Conservation (phyloP, 2,797 vertebrate species). For the Botia almorhae region DNA sequence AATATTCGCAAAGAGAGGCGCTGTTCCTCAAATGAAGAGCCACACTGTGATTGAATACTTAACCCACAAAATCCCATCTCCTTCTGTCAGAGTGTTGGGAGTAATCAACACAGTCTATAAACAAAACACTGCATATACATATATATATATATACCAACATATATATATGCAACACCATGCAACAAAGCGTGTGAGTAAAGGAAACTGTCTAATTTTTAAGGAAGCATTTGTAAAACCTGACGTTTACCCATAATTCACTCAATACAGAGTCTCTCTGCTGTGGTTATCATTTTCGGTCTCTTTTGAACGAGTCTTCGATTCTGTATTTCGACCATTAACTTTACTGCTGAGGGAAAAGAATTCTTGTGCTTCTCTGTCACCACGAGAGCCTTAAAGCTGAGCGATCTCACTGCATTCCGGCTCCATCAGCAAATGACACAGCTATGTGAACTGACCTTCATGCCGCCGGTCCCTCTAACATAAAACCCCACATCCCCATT, state of each 20-base stretch:
- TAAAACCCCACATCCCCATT: slow-evolving; percentile 49
- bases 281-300: not conserved
- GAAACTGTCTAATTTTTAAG: not conserved
- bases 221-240: not conserved
- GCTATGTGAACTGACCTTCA: slow-evolving; percentile 52
- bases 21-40: slow-evolving; percentile 15
- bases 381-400: slow-evolving; percentile 21
- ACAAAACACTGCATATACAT: not conserved
- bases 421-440: slow-evolving; percentile 48
- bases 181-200: not conserved
- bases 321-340: slow-evolving; percentile 14
- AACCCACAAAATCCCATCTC: not conserved
- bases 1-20: slow-evolving; percentile 24
- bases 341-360: slow-evolving; percentile 25
- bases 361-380: slow-evolving; percentile 9
- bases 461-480: slow-evolving; percentile 42
- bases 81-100: too few relatives aligned
- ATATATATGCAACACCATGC: too few relatives aligned
- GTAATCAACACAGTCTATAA: not conserved
- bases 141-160: too few relatives aligned
- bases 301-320: not conserved
- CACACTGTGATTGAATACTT: slow-evolving; percentile 35
- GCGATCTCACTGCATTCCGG: slow-evolving; percentile 30
- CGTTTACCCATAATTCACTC: not conserved
- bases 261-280: not conserved